Base-by-base conservation (phyloP, 2,113 vertebrate species). In the Sylvia atricapilla region DNA sequence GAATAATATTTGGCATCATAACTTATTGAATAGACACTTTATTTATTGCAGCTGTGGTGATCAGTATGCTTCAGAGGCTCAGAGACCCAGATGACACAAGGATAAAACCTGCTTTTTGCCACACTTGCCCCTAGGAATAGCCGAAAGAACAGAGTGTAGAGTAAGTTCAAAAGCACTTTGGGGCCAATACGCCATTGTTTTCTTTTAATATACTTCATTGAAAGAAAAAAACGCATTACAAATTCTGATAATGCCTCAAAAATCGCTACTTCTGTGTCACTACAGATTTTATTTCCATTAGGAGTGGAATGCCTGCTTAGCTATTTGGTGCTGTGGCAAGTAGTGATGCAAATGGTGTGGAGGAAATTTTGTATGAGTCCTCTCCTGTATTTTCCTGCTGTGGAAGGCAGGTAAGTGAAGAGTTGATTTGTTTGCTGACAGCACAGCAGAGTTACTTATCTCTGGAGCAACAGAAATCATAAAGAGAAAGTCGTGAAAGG, bases 21-120 rank as follows among this genome's bases (percentile, higher is more conserved):
- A 91, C 44, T 63, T 91, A 95, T 62, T 93, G 94, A 97, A 94
- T 46, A 96, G 90, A 94, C 90, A 95, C 59, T 98, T 98, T 97
- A 98, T 98, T 96, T 97, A 96, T 94, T 97, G 81, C 97, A 97
- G 96, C 96, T 98, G 97, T 96, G 80, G 70, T 90, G 87, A 97
- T 96, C 94, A 83, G 81, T 95, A 87, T 95, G 94, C 87, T 97
- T 98, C 93, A 89, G 78, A 73, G 75, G 70, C 52, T 97, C 90
- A 92, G 87, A 93, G 91, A 63, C 96, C 88, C 95, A 97, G 94
- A 97, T 94, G 96, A 97, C 86, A 86, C 8, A 25, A 77, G 67
- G 87, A 95, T 90, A 74, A 87, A 94, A 82, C 86, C 81, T 92
- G 92, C 84, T 93, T 30, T 52, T 90, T 87, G 80, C 70, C 37